A percentile compares a stretch with the other conserved stretches of the same genome.
These are phyloP conservation scores for Petroica traversi DNA, from an alignment of 2,113 vertebrate species.

Conservation along the genomic window DNA sequence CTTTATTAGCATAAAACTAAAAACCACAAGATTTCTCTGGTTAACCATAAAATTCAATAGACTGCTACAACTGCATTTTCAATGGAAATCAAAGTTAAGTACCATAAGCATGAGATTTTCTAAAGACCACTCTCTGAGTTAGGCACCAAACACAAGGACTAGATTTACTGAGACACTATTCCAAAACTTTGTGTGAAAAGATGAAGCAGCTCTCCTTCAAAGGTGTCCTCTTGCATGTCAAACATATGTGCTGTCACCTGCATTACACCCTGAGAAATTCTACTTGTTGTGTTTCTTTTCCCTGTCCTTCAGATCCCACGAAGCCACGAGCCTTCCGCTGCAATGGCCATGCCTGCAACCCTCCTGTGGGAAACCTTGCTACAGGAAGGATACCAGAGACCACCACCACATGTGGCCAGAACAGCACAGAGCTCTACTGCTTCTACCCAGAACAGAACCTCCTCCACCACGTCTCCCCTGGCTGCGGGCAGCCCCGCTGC, in stretches of 20 bases:
- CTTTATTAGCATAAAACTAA: neutral
- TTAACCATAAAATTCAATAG: neutral
- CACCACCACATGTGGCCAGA: constrained; percentile 75
- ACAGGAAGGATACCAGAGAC: constrained; percentile 80
- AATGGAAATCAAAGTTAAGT: neutral
- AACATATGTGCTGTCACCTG: neutral
- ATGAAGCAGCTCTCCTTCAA: neutral
- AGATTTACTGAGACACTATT: neutral
- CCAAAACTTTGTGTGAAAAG: neutral
- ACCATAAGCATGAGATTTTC: neutral
- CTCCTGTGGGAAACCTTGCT: constrained; percentile 85
- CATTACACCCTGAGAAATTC: neutral
- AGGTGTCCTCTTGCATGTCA: neutral
- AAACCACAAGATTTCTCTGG: neutral
- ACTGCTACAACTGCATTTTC: neutral
- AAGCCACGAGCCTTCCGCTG: constrained; percentile 74
- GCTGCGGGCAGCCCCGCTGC: constrained; percentile 59
- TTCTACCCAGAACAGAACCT: constrained; percentile 52
- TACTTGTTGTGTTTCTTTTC: neutral
- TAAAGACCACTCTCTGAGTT: neutral
- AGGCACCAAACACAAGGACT: neutral
- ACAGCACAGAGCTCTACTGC: constrained; percentile 70
- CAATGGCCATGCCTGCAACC: constrained; percentile 81
- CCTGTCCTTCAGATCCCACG: constrained; percentile 21
- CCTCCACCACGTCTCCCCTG: neutral